Percentiles rank a stretch among this genome's conserved stretches.
phyloP scores from a whole-genome alignment of 2,888 invertebrate species.

The Exocentrus adspersus region DNA sequence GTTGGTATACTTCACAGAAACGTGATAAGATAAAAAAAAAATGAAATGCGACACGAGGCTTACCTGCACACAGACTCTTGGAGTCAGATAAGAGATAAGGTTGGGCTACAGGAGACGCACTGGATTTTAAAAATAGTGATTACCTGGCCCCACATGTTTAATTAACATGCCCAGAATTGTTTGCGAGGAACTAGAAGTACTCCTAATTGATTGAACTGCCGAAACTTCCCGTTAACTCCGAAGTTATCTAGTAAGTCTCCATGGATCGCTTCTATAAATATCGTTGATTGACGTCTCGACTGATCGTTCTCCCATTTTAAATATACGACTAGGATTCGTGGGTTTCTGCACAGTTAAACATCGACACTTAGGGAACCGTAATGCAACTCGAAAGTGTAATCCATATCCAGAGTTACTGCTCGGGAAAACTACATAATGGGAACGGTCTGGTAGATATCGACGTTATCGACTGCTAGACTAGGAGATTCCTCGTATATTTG shows the following conservation, averaged over 20 bases:
- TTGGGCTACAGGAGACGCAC: too few relatives aligned
- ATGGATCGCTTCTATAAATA: constrained; percentile 9
- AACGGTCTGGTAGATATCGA: background rate
- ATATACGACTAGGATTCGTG: constrained; percentile 15
- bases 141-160: too few relatives aligned
- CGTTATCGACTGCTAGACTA: background rate
- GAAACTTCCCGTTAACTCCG: background rate
- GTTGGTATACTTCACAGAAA: too few relatives aligned
- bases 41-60: too few relatives aligned
- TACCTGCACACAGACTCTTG: too few relatives aligned
- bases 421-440: constrained; percentile 20
- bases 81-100: too few relatives aligned
- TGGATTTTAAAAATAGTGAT: too few relatives aligned
- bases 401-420: constrained; percentile 5
- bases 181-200: too few relatives aligned
- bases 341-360: constrained; percentile 15
- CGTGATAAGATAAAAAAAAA: too few relatives aligned
- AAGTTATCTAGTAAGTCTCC: constrained; percentile 5
- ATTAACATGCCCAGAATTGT: too few relatives aligned
- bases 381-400: constrained; percentile 20
- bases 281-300: background rate
- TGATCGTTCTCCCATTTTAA: constrained; percentile 17
- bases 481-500: background rate
- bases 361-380: constrained; percentile 10
- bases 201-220: background rate